These are phyloP conservation scores for Phrynocephalus forsythii DNA, from an alignment of 2,797 vertebrate species.

Conservation along the genomic window DNA sequence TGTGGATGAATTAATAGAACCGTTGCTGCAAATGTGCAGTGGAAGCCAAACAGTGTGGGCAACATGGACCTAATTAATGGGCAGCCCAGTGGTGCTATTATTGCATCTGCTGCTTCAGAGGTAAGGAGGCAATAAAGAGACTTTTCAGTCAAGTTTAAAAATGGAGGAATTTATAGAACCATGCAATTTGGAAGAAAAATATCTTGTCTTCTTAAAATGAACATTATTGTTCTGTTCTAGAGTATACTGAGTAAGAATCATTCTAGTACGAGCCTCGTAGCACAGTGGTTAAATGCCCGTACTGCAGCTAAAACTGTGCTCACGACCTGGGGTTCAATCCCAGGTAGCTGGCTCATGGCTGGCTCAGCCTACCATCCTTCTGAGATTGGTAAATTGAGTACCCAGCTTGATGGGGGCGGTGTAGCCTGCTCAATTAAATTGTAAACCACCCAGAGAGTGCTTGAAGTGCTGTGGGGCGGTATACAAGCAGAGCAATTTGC, in stretches of 20 bases:
- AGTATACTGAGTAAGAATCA: not conserved
- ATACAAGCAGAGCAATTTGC: too few species aligned
- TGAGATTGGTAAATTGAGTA: too few species aligned
- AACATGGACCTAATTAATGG: constrained; percentile 97
- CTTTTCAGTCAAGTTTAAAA: not conserved
- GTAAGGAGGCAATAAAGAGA: constrained; percentile 76
- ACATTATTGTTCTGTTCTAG: not conserved
- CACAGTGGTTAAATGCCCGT: too few species aligned
- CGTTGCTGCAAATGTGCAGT: constrained; percentile 67
- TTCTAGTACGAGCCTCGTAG: not conserved
- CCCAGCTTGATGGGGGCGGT: too few species aligned
- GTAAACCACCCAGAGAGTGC: too few species aligned
- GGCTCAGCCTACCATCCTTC: too few species aligned
- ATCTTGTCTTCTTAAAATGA: not conserved
- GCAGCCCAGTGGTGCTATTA: constrained; percentile 84
- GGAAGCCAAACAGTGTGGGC: constrained; percentile 85
- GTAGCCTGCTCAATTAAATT: too few species aligned
- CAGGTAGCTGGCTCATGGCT: too few species aligned
- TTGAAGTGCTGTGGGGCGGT: too few species aligned
- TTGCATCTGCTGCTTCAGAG: constrained; percentile 88
- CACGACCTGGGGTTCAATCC: too few species aligned
- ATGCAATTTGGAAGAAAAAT: not conserved
- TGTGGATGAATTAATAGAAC: constrained; percentile 84
- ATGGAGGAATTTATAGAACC: accelerated
- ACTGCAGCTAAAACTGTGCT: too few species aligned